These are phyloP conservation scores for Drosophila subquinaria DNA, from an alignment of 2,888 invertebrate genomes.

Conservation along the genomic window DNA sequence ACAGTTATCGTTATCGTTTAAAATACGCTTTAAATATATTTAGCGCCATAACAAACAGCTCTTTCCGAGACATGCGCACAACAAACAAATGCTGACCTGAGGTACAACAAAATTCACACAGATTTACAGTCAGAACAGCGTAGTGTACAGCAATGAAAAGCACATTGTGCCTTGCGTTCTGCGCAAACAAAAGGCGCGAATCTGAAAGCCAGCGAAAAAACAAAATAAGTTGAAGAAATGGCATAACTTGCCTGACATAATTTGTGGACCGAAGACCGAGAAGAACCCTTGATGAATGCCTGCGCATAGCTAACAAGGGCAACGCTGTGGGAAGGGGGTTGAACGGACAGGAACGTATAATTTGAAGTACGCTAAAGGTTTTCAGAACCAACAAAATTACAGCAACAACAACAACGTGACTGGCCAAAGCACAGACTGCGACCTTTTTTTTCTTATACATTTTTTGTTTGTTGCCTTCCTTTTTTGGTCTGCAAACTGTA, in stretches of 20 bases:
- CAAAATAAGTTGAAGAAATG: constrained; percentile 18
- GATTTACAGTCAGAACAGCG: background rate
- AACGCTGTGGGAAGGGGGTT: constrained; percentile 33
- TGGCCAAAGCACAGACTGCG: constrained; percentile 38
- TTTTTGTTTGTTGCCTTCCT: constrained; percentile 2
- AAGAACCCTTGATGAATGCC: constrained; percentile 72
- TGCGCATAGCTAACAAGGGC: constrained; percentile 39
- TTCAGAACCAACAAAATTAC: constrained; percentile 28
- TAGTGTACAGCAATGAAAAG: constrained; percentile 54
- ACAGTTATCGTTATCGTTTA: background rate
- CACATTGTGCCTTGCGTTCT: constrained; percentile 52
- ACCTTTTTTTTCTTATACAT: constrained; percentile 7
- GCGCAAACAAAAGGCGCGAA: constrained; percentile 62
- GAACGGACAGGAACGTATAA: constrained; percentile 56
- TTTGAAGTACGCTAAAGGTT: constrained; percentile 65
- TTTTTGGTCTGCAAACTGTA: constrained; percentile 49
- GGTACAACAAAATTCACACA: constrained; percentile 26
- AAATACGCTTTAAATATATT: background rate
- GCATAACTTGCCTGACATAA: constrained; percentile 47
- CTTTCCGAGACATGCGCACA: constrained; percentile 61
- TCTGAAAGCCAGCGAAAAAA: constrained; percentile 13
- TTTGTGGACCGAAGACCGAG: constrained; percentile 31
- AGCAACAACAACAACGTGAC: constrained; percentile 40
- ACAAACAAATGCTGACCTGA: constrained; percentile 53
- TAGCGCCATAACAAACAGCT: constrained; percentile 43